Evolutionary conservation across 2,113 vertebrate genomes (phyloP).

Genomic region (Peromyscus leucopus): DNA sequence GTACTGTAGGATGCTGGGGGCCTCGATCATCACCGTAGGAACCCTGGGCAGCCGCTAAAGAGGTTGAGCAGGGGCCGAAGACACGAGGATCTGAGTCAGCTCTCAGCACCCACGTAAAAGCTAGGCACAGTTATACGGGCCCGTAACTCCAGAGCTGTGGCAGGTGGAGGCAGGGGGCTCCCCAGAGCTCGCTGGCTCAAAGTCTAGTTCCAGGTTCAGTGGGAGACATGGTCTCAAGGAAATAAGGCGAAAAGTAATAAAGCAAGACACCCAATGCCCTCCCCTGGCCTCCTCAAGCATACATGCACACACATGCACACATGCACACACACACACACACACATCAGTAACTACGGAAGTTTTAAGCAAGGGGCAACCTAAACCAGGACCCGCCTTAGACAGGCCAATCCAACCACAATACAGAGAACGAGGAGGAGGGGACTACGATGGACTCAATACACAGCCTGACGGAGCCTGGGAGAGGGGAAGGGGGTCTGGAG

Average conservation of each 20-base stretch:
- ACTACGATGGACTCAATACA: neutral
- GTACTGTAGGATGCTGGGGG: neutral
- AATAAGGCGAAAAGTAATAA: too few relatives aligned
- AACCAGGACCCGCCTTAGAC: neutral
- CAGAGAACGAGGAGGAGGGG: neutral
- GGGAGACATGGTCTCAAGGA: neutral
- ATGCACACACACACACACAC: neutral
- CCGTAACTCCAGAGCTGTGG: neutral
- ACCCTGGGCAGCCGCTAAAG: neutral
- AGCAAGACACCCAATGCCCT: neutral
- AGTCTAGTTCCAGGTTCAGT: neutral
- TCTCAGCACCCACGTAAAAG: neutral
- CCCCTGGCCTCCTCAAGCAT: neutral
- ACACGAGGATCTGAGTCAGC: neutral
- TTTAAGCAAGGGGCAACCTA: neutral
- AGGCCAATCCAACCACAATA: too few relatives aligned
- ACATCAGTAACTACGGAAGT: neutral
- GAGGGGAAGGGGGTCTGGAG: accelerated
- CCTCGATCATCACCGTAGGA: neutral
- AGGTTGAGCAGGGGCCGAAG: neutral
- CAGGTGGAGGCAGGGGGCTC: neutral
- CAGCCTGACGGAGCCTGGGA: accelerated
- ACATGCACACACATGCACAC: neutral
- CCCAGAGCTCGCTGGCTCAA: neutral
- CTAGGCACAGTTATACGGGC: neutral